Evolutionary conservation across 2,113 vertebrate species (phyloP), one percentile per base, ranked within the genome.

Genomic region (Barbus barbus): DNA sequence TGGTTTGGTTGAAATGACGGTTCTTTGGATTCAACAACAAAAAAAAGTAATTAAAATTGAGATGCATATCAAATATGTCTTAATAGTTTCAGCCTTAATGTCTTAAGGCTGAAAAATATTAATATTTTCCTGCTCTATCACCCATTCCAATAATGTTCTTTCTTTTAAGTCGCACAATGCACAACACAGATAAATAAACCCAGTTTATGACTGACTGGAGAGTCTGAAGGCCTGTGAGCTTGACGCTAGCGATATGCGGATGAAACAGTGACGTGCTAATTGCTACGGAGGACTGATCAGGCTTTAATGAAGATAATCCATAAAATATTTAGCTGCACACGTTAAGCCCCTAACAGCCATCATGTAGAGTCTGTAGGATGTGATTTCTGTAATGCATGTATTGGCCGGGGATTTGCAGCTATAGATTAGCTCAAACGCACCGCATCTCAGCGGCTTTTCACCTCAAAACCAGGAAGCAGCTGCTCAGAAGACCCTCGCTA

Each of bases 311-410:
- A 31, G 28, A 38, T 78, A 78, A 78, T 78, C 18, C 20, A 9
- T 1, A 12, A 78, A 56, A 78, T 78, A 58, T 60, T 78, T 56
- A 3, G 75, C 58, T 60, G 51, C 75, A 38, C 75, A 18, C 41
- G 24, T 31, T 75, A 51, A 75, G 16, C 73, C 46, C 7, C 9
- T 75, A 31, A 75, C 44, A 11, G 38, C n/a, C 69, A 12, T 22
- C 26, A 53, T 7, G 48, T 4, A 7, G n/a, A 46, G 38, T 20
- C 18, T 79, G 14, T n/a, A 69, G 46, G 51, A 69, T 72, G 78
- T 84, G 41, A 88, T 89, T 87, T 31, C 73, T 80, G 58, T 83
- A n/a, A 13, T 89, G 58, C 4, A 51, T 51, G 44, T 58, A 41
- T 41, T 61, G 33, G 81, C 69, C 33, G 7, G 71, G 53, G 51